These are phyloP conservation scores for Planococcus citri DNA, from an alignment of 1,140 invertebrate genomes.

Conservation along the genomic window DNA sequence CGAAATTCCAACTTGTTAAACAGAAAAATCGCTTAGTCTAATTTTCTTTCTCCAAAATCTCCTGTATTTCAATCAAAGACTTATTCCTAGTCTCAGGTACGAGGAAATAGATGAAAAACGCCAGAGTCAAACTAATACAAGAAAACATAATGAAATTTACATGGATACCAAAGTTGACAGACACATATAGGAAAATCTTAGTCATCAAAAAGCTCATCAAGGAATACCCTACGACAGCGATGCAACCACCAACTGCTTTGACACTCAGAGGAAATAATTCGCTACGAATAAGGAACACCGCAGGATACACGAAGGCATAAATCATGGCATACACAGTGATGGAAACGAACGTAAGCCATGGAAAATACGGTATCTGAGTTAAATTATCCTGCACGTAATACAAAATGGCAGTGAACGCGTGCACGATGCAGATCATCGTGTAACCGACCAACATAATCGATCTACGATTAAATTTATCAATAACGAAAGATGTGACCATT, in stretches of 20 bases:
- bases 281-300: conserved; percentile 43
- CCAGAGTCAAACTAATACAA: conserved; percentile 47
- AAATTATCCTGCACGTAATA: conserved; percentile 39
- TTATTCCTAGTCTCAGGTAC: conserved; percentile 74
- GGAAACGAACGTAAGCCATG: background rate
- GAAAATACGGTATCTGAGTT: conserved; percentile 13
- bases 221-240: conserved; percentile 35
- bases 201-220: conserved; percentile 54
- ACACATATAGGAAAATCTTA: conserved; percentile 52
- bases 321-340: background rate
- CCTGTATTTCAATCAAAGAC: conserved; percentile 58
- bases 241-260: conserved; percentile 41
- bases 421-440: conserved; percentile 36
- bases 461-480: conserved; percentile 27
- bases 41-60: conserved; percentile 26
- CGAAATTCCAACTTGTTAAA: no score
- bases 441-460: conserved; percentile 36
- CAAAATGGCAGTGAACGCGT: conserved; percentile 28
- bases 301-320: conserved; percentile 39
- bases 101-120: conserved; percentile 43
- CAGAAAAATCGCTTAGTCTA: no score
- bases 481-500: conserved; percentile 46
- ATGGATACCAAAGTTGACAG: conserved; percentile 45
- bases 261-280: conserved; percentile 49
- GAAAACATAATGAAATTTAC: conserved; percentile 70